Base-by-base conservation (phyloP, 1,140 invertebrate genomes). In the Microplitis demolitor region DNA sequence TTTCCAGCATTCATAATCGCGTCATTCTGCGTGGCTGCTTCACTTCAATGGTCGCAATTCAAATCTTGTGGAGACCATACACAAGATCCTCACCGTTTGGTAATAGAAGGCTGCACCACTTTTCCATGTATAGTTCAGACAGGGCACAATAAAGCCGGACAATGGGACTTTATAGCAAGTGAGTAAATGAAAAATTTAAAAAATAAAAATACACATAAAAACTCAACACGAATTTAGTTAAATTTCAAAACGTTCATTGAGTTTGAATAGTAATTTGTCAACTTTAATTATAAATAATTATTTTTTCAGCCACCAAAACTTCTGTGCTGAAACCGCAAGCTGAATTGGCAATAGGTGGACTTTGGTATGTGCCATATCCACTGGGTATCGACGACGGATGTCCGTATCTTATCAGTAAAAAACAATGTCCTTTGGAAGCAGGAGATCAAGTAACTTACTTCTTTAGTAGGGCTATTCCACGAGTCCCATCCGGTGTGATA, bases 381-480 rank as follows among this genome's bases (percentile, higher is more conserved):
- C 69, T 82, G 13, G 79, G 78, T 0, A 56, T 82, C 3, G 45
- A 76, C 39, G 24, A 85, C 45, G 84, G 78, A 5, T 86, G 84
- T 72, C 62, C 61, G 0, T 61, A 66, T 1, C 61, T 86, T 1
- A 66, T n/a, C 0, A 5, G 5, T 9, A 71, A 74, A 6, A 74
- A 50, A 5, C 39, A 79, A 24, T 86, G 84, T 61, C 84, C 84
- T 0, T 63, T 85, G 63, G 60, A 77, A 1, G 60, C 74, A 3
- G 79, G 77, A 0, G 78, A 85, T 11, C 6, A 51, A 0, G 79
- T 77, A 1, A 83, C 80, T 4, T 85, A 85, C 51, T 1, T 14
- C 2, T 34, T 85, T 3, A 51, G 11, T 0, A 82, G 85, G 82
- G 80, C 79, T 0, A 66, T 86, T 51, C 45, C 73, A 24, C 1